Evolutionary conservation across 2,113 vertebrate species (phyloP), one percentile per base, ranked within the genome.

Genomic region (Mesoclemmys tuberculata): DNA sequence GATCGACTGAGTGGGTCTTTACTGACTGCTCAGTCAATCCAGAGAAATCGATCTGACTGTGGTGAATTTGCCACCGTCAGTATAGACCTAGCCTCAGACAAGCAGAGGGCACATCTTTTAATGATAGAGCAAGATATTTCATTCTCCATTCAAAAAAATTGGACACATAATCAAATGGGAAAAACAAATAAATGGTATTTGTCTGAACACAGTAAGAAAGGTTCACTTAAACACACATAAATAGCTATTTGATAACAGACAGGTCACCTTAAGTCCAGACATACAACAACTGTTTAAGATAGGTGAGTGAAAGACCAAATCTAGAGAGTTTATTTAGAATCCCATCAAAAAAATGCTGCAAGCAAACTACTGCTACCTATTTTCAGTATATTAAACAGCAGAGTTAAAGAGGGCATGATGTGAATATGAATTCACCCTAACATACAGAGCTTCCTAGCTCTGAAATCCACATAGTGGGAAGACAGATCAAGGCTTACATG

Each of bases 101-200:
- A 86, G 81, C 46, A 90, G 89, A 90, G 88, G 38, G 7, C 48
- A 80, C 74, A 38, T n/a, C n/a, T 86, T 82, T 93, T 38, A 55
- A 81, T 38, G 35, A 9, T 21, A 38, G 35, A 24, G 54, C 24
- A 81, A 38, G 12, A 7, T 26, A 26, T 82, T 92, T 88, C 82
- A 89, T 16, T 84, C 80, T 80, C 41, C 44, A 82, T 80, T 74
- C 56, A 74, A 85, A 95, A 91, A 3, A 91, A 91, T 61, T 5
- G 80, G 64, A 75, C 91, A 84, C 88, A 61, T 31, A 92, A 91
- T 29, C 22, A 64, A 44, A 58, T 22, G 46, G 79, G 46, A 93
- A 78, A 84, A 92, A 51, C 5, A 92, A 94, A 82, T 74, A 86
- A 87, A 18, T 85, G 58, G 22, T 92, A 46, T 91, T 95, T 92